A percentile compares a stretch with the other conserved stretches of the same genome.
phyloP scores from a whole-genome alignment of 2,113 vertebrate genomes.

The Boulengeromyrus knoepffleri region DNA sequence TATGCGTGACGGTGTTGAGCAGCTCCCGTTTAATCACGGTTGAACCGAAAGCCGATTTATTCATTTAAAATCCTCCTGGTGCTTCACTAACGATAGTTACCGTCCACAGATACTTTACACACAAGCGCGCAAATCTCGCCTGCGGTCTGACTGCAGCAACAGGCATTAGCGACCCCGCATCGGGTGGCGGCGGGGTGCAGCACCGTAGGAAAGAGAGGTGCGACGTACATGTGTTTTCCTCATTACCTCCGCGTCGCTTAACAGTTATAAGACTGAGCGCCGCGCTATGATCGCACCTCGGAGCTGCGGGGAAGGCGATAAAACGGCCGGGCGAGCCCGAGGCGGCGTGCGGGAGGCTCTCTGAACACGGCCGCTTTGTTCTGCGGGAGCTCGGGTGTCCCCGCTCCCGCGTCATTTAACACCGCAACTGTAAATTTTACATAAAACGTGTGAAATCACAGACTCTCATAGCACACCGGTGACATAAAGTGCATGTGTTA shows the following conservation, averaged over 20 bases:
- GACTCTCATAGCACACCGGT: conserved; percentile 62
- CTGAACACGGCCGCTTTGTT: conserved; percentile 55
- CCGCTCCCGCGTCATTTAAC: conserved; percentile 60
- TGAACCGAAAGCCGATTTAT: not conserved
- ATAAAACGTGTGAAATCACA: conserved; percentile 72
- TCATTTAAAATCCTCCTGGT: not conserved
- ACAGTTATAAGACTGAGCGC: conserved; percentile 53
- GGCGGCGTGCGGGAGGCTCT: conserved; percentile 46
- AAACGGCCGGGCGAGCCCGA: conserved; percentile 32
- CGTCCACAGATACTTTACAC: not conserved
- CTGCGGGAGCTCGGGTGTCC: conserved; percentile 56
- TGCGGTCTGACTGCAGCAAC: conserved; percentile 37
- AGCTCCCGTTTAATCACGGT: not conserved
- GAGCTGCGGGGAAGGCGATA: conserved; percentile 47
- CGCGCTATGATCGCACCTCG: conserved; percentile 61
- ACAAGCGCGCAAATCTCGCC: conserved; percentile 55
- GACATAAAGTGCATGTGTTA: conserved; percentile 68
- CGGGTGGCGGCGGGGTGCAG: conserved; percentile 18
- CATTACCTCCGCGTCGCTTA: conserved; percentile 59
- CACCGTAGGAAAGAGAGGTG: conserved; percentile 40
- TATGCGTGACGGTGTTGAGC: not conserved
- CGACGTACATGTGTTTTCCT: conserved; percentile 62
- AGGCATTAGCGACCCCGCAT: conserved; percentile 7
- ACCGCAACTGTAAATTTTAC: conserved; percentile 69
- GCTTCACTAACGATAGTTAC: not conserved